Base-by-base conservation (phyloP, 2,888 invertebrate species). In the Heliconius hortense region DNA sequence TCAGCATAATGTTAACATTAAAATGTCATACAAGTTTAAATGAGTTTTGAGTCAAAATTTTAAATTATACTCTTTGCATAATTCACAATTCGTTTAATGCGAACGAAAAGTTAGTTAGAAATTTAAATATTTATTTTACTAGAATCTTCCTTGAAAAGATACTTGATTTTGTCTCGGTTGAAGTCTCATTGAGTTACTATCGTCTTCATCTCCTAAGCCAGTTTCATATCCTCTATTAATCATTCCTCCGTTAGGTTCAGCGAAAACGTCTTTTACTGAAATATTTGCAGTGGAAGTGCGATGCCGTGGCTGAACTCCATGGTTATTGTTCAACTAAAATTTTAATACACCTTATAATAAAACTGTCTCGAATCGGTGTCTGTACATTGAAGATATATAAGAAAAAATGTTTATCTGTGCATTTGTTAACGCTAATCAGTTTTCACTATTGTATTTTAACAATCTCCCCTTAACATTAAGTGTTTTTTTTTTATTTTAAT, bases 191-290 rank as follows among this genome's bases (percentile, higher is more conserved):
- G 97, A 97, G 84, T 96, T 96, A 81, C 94, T 94, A 80, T 96
- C 96, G 74, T 96, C 97, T 35, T 96, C 95, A 68, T 96, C 96
- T 43, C 94, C 93, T 18, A 95, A 81, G 2, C 95, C 94, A 15
- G 95, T 96, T 84, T 97, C 97, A 85, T 96, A 97, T 5, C 95
- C 97, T 81, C 96, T 94, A 89, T 97, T 97, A 8, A 96, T 93
- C 85, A 96, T 97, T 77, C 95, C 95, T 76, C 95, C 95, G 79
- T 95, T 95, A 0, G 95, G 96, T 86, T 96, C 96, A 5, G 93
- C 94, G 82, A 97, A 97, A 0, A 97, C 96, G 79, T 97, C 97
- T 83, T 97, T 97, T 11, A 97, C 96, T 80, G 96, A 96, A 81
- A 96, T 96, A 83, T 96, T 96, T 0, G 96, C 96, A 79, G 96